These are phyloP conservation scores for Clinocottus analis DNA, from an alignment of 2,113 vertebrate genomes.

Conservation along the genomic window DNA sequence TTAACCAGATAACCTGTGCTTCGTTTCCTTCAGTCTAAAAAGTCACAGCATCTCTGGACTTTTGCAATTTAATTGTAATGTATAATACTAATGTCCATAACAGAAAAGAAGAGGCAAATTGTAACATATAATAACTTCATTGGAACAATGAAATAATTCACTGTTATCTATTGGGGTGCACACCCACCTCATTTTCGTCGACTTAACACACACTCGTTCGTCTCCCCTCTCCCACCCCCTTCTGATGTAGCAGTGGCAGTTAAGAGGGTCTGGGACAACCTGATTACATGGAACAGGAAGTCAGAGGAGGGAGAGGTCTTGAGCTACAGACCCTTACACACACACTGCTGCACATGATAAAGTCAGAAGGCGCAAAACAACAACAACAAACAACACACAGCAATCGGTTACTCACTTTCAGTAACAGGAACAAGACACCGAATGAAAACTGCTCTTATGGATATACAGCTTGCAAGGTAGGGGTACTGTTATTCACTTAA, in stretches of 20 bases:
- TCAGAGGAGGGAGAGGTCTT: constrained; percentile 78
- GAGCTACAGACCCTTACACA: constrained; percentile 60
- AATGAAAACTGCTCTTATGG: constrained; percentile 23
- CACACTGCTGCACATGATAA: constrained; percentile 72
- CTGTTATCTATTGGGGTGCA: constrained; percentile 10
- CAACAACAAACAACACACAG: constrained; percentile 22
- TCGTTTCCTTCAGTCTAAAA: neutral
- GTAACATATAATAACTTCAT: neutral
- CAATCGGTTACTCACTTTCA: neutral
- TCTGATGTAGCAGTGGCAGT: constrained; percentile 64
- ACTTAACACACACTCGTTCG: neutral
- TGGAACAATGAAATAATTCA: neutral
- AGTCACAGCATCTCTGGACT: neutral
- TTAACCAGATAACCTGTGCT: neutral
- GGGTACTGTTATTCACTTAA: neutral
- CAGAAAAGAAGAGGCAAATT: neutral
- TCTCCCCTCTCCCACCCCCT: constrained; percentile 48
- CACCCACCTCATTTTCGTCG: constrained; percentile 11
- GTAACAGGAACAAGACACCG: neutral
- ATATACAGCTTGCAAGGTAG: constrained; percentile 54
- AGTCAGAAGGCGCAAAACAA: constrained; percentile 65
- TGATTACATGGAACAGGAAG: constrained; percentile 82
- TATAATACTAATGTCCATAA: neutral
- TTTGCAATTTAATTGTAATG: neutral
- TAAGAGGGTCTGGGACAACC: constrained; percentile 72